Conservation (phyloP, 2,113 vertebrate species). For the Notarius quadriscutis region DNA sequence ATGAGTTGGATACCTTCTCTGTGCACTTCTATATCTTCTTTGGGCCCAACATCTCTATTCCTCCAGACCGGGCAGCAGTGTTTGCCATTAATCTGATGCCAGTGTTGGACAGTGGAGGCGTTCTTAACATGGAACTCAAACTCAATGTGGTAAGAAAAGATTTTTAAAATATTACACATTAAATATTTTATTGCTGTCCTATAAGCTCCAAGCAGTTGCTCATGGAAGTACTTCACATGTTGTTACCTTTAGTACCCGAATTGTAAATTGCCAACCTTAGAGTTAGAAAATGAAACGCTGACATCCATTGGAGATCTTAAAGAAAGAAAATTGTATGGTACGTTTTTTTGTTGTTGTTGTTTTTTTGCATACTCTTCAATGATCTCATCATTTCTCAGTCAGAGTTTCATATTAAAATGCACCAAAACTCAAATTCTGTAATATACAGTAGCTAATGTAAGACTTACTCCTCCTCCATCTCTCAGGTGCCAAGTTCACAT, state of each 20-base stretch:
- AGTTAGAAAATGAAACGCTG: not conserved
- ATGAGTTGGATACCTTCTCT: slow-evolving; percentile 96
- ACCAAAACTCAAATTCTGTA: not conserved
- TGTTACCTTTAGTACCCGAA: not conserved
- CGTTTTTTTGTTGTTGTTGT: not conserved
- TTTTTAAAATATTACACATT: not conserved
- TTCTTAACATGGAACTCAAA: slow-evolving; percentile 93
- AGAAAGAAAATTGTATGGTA: not conserved
- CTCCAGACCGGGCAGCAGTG: slow-evolving; percentile 84
- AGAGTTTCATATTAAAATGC: not conserved
- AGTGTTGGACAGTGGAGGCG: slow-evolving; percentile 92
- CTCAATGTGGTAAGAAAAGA: slow-evolving; percentile 84
- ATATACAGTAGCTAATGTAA: not conserved
- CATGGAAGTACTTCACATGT: not conserved
- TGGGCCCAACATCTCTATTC: slow-evolving; percentile 90
- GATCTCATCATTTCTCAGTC: not conserved
- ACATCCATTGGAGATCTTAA: not conserved
- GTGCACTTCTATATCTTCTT: slow-evolving; percentile 99
- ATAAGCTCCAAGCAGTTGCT: not conserved
- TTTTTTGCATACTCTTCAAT: not conserved
- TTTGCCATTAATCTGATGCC: slow-evolving; percentile 93
- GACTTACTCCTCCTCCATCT: not conserved
- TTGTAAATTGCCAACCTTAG: not conserved
- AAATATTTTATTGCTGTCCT: not conserved
- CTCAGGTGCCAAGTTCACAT: not conserved